Conservation (phyloP, 2,888 invertebrate species). For the Sthenelais limicola region DNA sequence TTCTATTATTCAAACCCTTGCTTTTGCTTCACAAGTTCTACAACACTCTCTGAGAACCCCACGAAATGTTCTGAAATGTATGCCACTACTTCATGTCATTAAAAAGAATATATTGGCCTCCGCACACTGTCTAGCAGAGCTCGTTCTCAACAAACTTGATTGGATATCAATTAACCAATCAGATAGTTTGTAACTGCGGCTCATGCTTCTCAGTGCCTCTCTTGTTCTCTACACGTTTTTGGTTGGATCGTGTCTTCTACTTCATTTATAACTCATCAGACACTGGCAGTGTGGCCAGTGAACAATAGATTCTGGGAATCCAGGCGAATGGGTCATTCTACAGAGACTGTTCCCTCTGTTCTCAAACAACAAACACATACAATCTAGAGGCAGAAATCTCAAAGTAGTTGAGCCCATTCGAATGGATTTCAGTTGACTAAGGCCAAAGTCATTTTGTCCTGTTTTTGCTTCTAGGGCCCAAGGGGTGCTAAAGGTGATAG, state of each 20-base stretch:
- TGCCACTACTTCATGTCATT: slow-evolving; percentile 25
- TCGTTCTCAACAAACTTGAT: too few species aligned
- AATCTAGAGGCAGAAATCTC: too few species aligned
- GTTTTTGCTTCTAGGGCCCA: slow-evolving; percentile 47
- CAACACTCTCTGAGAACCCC: too few species aligned
- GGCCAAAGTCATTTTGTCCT: slow-evolving; percentile 10
- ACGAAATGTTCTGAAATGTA: too few species aligned
- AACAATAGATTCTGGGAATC: slow-evolving; percentile 24
- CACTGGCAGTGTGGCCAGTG: slow-evolving; percentile 9
- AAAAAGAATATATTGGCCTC: too few species aligned
- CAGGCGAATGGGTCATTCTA: slow-evolving; percentile 27
- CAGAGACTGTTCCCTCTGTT: background rate
- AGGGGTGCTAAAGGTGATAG: slow-evolving; percentile 49
- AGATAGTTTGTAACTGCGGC: background rate
- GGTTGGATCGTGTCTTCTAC: slow-evolving; percentile 37
- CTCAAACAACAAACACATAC: too few species aligned
- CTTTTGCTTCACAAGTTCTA: too few species aligned
- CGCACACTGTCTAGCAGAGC: too few species aligned
- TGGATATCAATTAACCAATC: slow-evolving; percentile 35
- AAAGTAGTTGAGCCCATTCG: too few species aligned
- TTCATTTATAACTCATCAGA: slow-evolving; percentile 21
- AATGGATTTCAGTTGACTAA: slow-evolving; percentile 34
- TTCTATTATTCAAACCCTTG: too few species aligned
- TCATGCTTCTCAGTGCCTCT: slow-evolving; percentile 7
- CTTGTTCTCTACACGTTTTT: slow-evolving; percentile 28